Percentiles rank a stretch among this genome's conserved stretches.
Conservation (phyloP, 2,888 invertebrate species). For the Podotricha telesiphe region DNA sequence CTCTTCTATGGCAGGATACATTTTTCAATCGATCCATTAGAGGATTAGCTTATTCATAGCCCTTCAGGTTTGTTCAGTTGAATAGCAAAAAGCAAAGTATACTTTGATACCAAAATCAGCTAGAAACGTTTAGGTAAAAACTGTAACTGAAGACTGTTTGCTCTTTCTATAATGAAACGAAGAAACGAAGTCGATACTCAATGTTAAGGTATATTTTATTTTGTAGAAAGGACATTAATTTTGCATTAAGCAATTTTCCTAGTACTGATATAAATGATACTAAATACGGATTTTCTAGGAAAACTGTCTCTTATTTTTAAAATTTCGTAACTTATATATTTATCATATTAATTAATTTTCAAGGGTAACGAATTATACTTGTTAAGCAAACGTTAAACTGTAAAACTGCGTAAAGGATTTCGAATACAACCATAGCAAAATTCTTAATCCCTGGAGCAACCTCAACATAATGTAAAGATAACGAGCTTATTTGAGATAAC, state of each 20-base stretch:
- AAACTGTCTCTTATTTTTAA: neutral
- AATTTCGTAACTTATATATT: too few species aligned
- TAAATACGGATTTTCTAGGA: neutral
- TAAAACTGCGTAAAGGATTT: constrained; percentile 5
- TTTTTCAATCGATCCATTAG: too few species aligned
- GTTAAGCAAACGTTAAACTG: neutral
- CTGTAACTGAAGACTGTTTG: too few species aligned
- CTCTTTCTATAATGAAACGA: neutral
- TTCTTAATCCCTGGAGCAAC: constrained; percentile 33
- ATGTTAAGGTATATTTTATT: neutral
- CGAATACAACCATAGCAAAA: constrained; percentile 27
- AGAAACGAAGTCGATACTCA: too few species aligned
- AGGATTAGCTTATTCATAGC: too few species aligned
- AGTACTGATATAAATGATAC: neutral
- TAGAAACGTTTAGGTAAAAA: too few species aligned
- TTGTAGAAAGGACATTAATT: neutral
- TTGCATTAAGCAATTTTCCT: neutral
- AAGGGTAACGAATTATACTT: neutral
- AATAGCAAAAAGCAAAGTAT: too few species aligned
- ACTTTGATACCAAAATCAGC: too few species aligned
- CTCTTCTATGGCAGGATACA: too few species aligned
- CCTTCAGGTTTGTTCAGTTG: too few species aligned
- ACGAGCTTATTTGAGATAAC: constrained; percentile 43
- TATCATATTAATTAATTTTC: neutral
- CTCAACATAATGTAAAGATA: constrained; percentile 41